Evolutionary conservation across 2,113 vertebrate genomes (phyloP).

Genomic region (Cinclus mexicanus): DNA sequence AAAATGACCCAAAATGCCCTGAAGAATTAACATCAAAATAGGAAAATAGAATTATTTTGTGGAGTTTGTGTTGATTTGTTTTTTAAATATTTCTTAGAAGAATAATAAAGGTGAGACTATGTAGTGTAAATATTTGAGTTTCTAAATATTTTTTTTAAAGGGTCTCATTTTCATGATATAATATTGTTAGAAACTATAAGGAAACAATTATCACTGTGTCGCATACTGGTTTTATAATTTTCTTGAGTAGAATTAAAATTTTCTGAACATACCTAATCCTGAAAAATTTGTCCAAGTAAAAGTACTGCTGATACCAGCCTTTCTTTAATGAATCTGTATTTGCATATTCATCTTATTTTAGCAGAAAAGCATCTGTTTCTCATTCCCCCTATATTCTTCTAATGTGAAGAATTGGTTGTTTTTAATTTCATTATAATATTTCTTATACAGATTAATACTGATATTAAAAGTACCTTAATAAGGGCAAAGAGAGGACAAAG

Average conservation of each 20-base stretch:
- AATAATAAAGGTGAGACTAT: not conserved
- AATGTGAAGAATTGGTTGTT: not conserved
- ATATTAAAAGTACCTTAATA: not conserved
- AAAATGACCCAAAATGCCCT: constrained; percentile 34
- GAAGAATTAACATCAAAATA: not conserved
- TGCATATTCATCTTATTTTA: not conserved
- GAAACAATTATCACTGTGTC: not conserved
- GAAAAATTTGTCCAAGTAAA: not conserved
- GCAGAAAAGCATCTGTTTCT: not conserved
- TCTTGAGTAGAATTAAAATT: not conserved
- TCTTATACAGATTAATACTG: not conserved
- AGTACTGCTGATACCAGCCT: not conserved
- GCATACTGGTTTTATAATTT: not conserved
- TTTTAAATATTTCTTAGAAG: not conserved
- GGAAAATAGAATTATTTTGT: not conserved
- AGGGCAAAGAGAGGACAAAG: not conserved
- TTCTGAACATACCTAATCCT: not conserved
- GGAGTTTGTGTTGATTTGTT: no score
- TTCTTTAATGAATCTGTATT: not conserved
- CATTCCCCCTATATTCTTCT: not conserved
- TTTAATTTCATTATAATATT: not conserved
- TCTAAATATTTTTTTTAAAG: not conserved
- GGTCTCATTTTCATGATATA: rapidly evolving
- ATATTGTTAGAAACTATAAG: not conserved
- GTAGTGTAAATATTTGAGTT: not conserved